Percentiles rank a stretch among this genome's conserved stretches.
Conservation (phyloP, 1,140 invertebrate genomes). For the Sinella curviseta region DNA sequence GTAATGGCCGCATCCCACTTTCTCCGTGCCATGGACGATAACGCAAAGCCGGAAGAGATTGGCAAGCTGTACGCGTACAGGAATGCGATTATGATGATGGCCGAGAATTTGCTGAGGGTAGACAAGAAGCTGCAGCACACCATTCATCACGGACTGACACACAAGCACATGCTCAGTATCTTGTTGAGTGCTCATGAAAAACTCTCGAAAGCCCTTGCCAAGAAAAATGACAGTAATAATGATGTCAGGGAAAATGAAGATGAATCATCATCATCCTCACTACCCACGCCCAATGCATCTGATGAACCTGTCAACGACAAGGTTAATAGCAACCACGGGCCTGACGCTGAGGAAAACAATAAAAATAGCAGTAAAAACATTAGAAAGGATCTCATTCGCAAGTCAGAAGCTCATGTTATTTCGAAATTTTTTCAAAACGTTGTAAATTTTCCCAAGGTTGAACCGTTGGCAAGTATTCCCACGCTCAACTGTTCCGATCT, state of each 20-base stretch:
- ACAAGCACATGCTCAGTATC: slow-evolving; percentile 42
- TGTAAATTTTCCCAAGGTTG: slow-evolving; percentile 39
- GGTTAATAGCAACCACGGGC: background rate
- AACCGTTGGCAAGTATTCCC: slow-evolving; percentile 36
- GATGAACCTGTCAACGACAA: slow-evolving; percentile 1
- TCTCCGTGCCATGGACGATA: slow-evolving; percentile 34
- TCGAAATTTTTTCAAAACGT: slow-evolving; percentile 37
- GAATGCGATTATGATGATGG: slow-evolving; percentile 35
- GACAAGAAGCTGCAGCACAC: slow-evolving; percentile 29
- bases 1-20: slow-evolving; percentile 44
- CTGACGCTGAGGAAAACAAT: slow-evolving; percentile 1
- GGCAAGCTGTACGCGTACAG: slow-evolving; percentile 30
- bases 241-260: background rate
- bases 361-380: background rate
- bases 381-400: slow-evolving; percentile 34
- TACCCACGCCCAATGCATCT: background rate
- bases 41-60: background rate
- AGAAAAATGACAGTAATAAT: slow-evolving; percentile 14
- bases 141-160: slow-evolving; percentile 38
- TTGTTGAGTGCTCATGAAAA: slow-evolving; percentile 37
- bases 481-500: slow-evolving; percentile 40
- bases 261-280: background rate
- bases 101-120: slow-evolving; percentile 29
- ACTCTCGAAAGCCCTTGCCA: slow-evolving; percentile 29
- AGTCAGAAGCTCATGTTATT: slow-evolving; percentile 27